Evolutionary conservation across 1,140 invertebrate species (phyloP).

Genomic region (Caerostris darwini): DNA sequence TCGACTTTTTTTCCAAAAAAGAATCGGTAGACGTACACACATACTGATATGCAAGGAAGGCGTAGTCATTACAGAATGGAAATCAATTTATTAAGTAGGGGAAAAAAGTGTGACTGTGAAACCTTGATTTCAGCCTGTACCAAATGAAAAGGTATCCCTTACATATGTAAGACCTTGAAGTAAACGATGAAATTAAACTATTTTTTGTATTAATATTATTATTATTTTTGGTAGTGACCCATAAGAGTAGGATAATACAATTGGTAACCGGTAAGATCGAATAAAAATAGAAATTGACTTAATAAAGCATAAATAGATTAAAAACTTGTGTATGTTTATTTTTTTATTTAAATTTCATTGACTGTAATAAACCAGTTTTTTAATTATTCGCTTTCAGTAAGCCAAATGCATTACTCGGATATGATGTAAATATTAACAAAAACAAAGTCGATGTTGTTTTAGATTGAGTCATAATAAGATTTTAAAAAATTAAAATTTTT

Average conservation of each 20-base stretch:
- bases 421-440: too few species aligned
- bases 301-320: neutral
- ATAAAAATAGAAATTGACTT: neutral
- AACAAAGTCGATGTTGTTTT: too few species aligned
- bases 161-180: neutral
- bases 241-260: neutral
- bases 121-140: neutral
- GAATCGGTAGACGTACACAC: neutral
- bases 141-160: neutral
- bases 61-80: neutral
- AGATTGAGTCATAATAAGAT: too few species aligned
- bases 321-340: too few species aligned
- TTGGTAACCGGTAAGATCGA: neutral
- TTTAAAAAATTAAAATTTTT: too few species aligned
- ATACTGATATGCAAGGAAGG: neutral
- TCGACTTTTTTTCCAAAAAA: neutral
- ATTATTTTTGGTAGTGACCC: neutral
- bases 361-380: too few species aligned
- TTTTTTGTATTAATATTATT: neutral
- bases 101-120: neutral
- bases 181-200: neutral
- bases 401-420: too few species aligned
- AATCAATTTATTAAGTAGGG: neutral
- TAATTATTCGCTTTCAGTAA: too few species aligned
- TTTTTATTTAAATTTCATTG: too few species aligned